These are phyloP conservation scores for Melolontha melolontha DNA, from an alignment of 2,888 invertebrate genomes.

Conservation along the genomic window DNA sequence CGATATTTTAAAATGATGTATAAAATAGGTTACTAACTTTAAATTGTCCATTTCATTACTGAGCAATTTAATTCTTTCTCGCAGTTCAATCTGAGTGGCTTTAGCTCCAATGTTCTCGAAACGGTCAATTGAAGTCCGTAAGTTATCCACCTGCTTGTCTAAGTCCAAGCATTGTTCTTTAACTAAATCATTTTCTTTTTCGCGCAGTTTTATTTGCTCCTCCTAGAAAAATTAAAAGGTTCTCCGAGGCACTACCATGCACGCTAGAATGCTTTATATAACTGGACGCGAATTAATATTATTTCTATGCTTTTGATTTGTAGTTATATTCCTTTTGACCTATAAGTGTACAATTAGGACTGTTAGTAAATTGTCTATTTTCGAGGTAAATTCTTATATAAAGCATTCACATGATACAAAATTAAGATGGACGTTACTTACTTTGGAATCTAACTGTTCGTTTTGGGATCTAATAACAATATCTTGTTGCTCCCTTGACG, in stretches of 20 bases:
- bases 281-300: constrained; percentile 10
- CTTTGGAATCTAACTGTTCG: constrained; percentile 45
- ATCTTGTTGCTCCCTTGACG: constrained; percentile 47
- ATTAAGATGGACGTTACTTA: constrained; percentile 21
- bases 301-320: neutral
- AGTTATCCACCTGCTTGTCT: constrained; percentile 36
- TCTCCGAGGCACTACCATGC: neutral
- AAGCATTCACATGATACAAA: neutral
- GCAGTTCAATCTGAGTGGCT: constrained; percentile 5
- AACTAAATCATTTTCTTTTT: constrained; percentile 39
- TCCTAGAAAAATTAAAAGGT: constrained; percentile 30
- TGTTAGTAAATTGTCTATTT: too few relatives aligned
- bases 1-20: too few relatives aligned
- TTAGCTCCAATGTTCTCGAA: constrained; percentile 25
- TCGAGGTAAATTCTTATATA: too few relatives aligned
- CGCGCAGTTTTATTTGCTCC: constrained; percentile 38
- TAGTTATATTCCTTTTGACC: constrained; percentile 1
- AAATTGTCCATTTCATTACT: constrained; percentile 21
- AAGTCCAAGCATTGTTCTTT: constrained; percentile 36
- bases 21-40: constrained; percentile 19
- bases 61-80: constrained; percentile 16
- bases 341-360: neutral
- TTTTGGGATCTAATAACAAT: constrained; percentile 45
- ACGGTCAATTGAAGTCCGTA: constrained; percentile 9
- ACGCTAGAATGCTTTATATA: constrained; percentile 13